Base-by-base conservation (phyloP, 1,140 invertebrate species). In the Stratiolaelaps scimitus region DNA sequence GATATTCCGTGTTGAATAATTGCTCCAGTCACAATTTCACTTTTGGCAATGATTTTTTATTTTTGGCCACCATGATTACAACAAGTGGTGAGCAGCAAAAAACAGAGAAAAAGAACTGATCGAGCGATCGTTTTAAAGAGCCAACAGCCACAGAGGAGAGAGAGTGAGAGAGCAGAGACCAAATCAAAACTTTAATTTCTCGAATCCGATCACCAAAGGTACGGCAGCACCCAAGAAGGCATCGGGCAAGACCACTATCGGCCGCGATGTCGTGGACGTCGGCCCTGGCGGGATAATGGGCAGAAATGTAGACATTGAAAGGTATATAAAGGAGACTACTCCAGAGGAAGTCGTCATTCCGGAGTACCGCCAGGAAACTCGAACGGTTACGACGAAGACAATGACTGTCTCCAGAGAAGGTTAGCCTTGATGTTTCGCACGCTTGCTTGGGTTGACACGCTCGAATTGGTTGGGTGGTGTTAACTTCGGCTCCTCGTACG, bases 291-390 rank as follows among this genome's bases (percentile, higher is more conserved):
- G 53, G 17, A 34, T 60, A 29, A 60, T 60, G 53, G 53, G 53
- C 15, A 60, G 53, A 34, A 60, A 60, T 34, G 53, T 60, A 15
- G 53, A 60, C 15, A 60, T 60, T 20, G 53, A 60, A 26, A 60
- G n/a, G 34, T 60, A 60, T 10, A 60, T 60, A 15, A 60, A 60
- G 53, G 53, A 60, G 20, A 60, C 53, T 34, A 26, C 53, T 6
- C 53, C 53, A 15, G 53, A 60, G 10, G 53, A 60, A 26, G 34
- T 60, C 34, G 53, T 60, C 53, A 60, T 60, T 26, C 53, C 53
- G 53, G 53, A 60, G 53, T 60, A 60, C 53, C 53, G 53, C 23
- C 53, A 60, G 15, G 53, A 60, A 60, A 60, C 53, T 60, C 53
- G 53, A 60, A 26, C 53, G 23, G 53, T 60, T 60, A 60, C 53